These are phyloP conservation scores for Benitochromis conjunctus DNA, from an alignment of 2,113 vertebrate species.

Conservation along the genomic window DNA sequence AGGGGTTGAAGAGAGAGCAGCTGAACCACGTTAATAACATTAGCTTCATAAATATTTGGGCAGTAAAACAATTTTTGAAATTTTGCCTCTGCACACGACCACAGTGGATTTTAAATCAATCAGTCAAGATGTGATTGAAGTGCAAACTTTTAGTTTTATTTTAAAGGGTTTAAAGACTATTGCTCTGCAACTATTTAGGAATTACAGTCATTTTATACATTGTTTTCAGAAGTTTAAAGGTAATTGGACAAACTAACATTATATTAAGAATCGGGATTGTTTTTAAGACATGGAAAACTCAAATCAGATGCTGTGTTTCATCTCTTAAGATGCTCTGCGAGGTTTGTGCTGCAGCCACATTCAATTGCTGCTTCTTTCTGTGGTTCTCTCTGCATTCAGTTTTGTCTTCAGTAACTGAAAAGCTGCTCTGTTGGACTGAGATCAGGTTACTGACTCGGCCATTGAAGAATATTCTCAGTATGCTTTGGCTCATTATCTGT, in stretches of 20 bases:
- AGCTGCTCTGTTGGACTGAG: not conserved
- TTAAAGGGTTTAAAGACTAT: not conserved
- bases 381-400: not conserved
- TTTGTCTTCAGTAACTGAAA: not conserved
- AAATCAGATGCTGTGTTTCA: fast-evolving
- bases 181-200: not conserved
- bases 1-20: not conserved
- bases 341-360: not conserved
- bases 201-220: not conserved
- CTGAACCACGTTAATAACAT: not conserved
- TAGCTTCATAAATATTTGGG: not conserved
- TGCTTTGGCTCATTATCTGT: not conserved
- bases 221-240: not conserved
- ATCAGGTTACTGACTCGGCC: not conserved
- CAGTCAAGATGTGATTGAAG: not conserved
- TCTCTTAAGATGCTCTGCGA: not conserved
- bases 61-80: too few species aligned
- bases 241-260: not conserved
- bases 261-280: not conserved
- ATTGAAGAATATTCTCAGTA: not conserved
- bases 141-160: not conserved
- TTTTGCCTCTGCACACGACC: too few species aligned
- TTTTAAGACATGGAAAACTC: not conserved
- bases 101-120: too few species aligned
- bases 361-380: not conserved